Base-by-base conservation (phyloP, 2,113 vertebrate genomes). In the Psittacula cyanocephala region DNA sequence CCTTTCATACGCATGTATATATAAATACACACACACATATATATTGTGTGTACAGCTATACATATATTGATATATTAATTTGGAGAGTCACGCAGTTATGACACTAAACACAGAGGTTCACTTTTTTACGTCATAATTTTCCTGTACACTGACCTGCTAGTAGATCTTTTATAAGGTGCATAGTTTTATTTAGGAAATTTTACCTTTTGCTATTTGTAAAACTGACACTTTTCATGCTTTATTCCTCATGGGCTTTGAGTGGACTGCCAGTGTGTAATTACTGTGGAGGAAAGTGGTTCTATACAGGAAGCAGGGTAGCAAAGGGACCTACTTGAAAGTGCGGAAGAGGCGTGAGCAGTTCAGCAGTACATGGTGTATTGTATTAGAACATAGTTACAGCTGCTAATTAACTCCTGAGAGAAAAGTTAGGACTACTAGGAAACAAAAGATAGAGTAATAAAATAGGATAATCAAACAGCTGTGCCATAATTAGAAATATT, bases 301-400 rank as follows among this genome's bases (percentile, higher is more conserved):
- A 2, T 31, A 75, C 83, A 96, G 97, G 96, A 98, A 98, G 96
- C 89, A 71, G 93, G 82, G 96, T 91, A 95, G 88, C 64, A 69
- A 91, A 80, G 88, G 89, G 67, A 74, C 29, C 62, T 85, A 10
- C 50, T 90, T 95, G 35, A 63, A 92, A 86, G 25, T 71, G 76
- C 64, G 65, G 88, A 96, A 84, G 75, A 94, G 91, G 22, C 63
- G 43, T 79, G 60, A 92, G 53, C 81, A 82, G 53, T 71, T 90
- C 78, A 91, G 65, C 57, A 77, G 7, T 59, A 57, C 1, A 0
- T 55, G 33, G 9, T 53, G 28, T 77, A 50, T 71, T 71, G 2
- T 49, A 41, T 70, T 52, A 62, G 23, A 91, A 65, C 11, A 25
- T 14, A 63, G 46, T 67, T 81, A 47, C 5, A 67, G 43, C 39